Base-by-base conservation (phyloP, 2,888 invertebrate genomes). In the Hydroisotoma schaefferi region DNA sequence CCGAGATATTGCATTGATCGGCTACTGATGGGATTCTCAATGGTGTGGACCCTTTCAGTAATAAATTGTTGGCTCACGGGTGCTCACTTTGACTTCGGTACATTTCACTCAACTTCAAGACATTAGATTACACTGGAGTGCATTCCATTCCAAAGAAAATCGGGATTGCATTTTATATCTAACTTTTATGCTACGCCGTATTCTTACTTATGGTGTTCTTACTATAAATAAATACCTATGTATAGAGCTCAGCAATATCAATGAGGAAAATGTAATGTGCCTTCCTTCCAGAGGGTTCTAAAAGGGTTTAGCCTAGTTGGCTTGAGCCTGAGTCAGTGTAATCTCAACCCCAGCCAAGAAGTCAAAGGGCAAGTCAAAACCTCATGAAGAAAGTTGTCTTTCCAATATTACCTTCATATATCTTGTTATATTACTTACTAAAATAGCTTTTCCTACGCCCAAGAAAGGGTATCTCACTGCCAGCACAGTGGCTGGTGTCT, bases 241-340 rank as follows among this genome's bases (percentile, higher is more conserved):
- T n/a, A n/a, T n/a, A n/a, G n/a, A n/a, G n/a, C n/a, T n/a, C n/a
- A n/a, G n/a, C n/a, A n/a, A n/a, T n/a, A n/a, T n/a, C n/a, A n/a
- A n/a, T n/a, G n/a, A n/a, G n/a, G n/a, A n/a, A n/a, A n/a, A n/a
- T n/a, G n/a, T n/a, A n/a, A n/a, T n/a, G n/a, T n/a, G n/a, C n/a
- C n/a, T n/a, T n/a, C n/a, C n/a, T 40, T 15, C 5, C n/a, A 15
- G n/a, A 33, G n/a, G n/a, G 47, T 55, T 26, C 37, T 57, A 48
- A 57, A 57, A 57, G 57, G 57, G 54, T 54, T 40, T 43, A 54
- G 37, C 26, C 55, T 44, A 55, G 55, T 44, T 28, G 46, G 29
- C 29, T 12, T 18, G 47, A 22, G 15, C 33, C 33, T 18, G 20
- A 40, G 40, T 40, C 40, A 40, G 20, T n/a, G n/a, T n/a, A n/a